Evolutionary conservation across 2,797 vertebrate genomes (phyloP).

Genomic region (Anabas testudineus): DNA sequence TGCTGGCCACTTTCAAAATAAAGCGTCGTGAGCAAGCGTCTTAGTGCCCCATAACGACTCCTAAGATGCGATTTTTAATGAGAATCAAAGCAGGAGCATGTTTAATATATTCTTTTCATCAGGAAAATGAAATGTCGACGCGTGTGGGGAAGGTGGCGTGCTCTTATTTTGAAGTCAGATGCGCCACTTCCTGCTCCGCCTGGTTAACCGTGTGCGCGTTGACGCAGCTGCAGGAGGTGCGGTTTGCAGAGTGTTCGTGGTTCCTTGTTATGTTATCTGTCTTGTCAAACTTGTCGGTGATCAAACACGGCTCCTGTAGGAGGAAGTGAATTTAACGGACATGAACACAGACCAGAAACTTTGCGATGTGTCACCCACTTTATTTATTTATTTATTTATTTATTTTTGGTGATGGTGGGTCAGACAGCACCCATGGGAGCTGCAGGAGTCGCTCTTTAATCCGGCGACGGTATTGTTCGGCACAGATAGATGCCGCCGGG

Average conservation of each 20-base stretch:
- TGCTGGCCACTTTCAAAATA: constrained; percentile 40
- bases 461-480: constrained; percentile 75
- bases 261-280: constrained; percentile 44
- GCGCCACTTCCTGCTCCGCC: constrained; percentile 25
- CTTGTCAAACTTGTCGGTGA: constrained; percentile 71
- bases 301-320: constrained; percentile 68
- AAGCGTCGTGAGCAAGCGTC: not conserved
- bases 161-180: constrained; percentile 42
- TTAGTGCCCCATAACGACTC: fast-evolving
- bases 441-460: constrained; percentile 73
- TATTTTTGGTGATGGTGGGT: constrained; percentile 49
- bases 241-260: constrained; percentile 27
- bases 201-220: not conserved
- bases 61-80: fast-evolving
- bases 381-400: no score
- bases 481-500: constrained; percentile 75
- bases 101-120: fast-evolving
- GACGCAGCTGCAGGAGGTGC: constrained; percentile 36
- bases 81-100: no score
- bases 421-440: constrained; percentile 61
- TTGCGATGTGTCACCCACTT: constrained; percentile 24
- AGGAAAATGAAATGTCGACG: no score
- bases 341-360: constrained; percentile 22
- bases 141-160: fast-evolving
- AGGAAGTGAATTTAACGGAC: constrained; percentile 38